Percentiles rank a stretch among this genome's conserved stretches.
Conservation (phyloP, 2,888 invertebrate genomes). For the Saturnia pavonia region DNA sequence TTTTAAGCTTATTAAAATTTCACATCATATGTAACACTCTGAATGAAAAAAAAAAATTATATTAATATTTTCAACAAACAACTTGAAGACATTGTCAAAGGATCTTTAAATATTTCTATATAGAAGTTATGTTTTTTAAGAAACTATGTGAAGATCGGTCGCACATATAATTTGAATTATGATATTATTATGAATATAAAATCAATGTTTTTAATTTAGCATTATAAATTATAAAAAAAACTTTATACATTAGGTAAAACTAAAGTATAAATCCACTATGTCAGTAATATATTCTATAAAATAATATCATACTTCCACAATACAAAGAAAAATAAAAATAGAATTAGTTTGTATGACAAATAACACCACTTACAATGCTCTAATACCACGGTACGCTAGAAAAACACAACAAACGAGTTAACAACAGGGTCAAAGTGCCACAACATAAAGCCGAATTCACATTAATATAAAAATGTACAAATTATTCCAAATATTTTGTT, state of each 20-base stretch:
- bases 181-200: too few species aligned
- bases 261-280: background rate
- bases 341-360: background rate
- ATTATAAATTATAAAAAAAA: background rate
- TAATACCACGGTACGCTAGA: slow-evolving; percentile 15
- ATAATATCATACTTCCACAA: background rate
- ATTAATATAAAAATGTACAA: background rate
- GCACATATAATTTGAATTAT: too few species aligned
- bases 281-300: background rate
- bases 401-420: background rate
- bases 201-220: too few species aligned
- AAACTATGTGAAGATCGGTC: too few species aligned
- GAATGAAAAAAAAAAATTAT: too few species aligned
- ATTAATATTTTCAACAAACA: too few species aligned
- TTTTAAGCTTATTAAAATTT: too few species aligned
- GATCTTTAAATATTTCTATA: too few species aligned
- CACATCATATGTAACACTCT: too few species aligned
- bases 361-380: slow-evolving; percentile 16
- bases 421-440: background rate
- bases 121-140: too few species aligned
- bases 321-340: background rate
- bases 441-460: background rate
- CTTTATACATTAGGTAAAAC: background rate
- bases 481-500: too few species aligned
- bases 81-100: too few species aligned